Evolutionary conservation across 2,797 vertebrate genomes (phyloP).

Genomic region (Chaenodraco wilsoni): DNA sequence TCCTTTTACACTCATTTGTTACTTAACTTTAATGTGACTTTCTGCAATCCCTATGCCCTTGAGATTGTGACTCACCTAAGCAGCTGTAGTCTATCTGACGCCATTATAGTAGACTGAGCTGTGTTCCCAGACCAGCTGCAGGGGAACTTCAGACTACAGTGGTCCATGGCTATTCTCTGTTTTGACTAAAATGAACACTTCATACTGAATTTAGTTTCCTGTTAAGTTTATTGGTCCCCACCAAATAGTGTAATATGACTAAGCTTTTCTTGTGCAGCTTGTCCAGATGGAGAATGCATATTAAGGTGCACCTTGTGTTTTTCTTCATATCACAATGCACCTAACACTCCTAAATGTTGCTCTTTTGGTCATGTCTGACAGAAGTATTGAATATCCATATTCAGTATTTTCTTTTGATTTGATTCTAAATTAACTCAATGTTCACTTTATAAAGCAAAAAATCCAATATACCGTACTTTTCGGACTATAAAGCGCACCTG

Average conservation of each 20-base stretch:
- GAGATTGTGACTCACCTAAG: constrained; percentile 65
- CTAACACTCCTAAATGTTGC: constrained; percentile 7
- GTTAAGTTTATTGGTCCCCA: constrained; percentile 56
- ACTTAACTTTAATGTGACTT: constrained; percentile 58
- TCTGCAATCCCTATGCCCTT: constrained; percentile 46
- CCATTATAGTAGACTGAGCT: constrained; percentile 51
- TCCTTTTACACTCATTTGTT: constrained; percentile 58
- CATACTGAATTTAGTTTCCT: constrained; percentile 35
- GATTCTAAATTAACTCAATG: neutral
- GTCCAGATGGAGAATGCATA: constrained; percentile 49
- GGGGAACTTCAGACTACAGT: constrained; percentile 18
- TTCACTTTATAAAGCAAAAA: neutral
- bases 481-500: too few relatives aligned
- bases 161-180: constrained; percentile 20
- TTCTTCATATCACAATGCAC: constrained; percentile 1
- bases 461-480: neutral
- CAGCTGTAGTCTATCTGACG: constrained; percentile 65
- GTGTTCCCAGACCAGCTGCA: constrained; percentile 59
- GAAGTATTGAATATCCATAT: neutral
- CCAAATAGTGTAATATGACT: constrained; percentile 48
- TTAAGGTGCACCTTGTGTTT: constrained; percentile 19
- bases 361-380: constrained; percentile 35
- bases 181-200: constrained; percentile 37
- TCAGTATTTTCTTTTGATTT: constrained; percentile 23
- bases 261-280: constrained; percentile 36